Conservation (phyloP, 2,113 vertebrate species). For the Balaeniceps rex region DNA sequence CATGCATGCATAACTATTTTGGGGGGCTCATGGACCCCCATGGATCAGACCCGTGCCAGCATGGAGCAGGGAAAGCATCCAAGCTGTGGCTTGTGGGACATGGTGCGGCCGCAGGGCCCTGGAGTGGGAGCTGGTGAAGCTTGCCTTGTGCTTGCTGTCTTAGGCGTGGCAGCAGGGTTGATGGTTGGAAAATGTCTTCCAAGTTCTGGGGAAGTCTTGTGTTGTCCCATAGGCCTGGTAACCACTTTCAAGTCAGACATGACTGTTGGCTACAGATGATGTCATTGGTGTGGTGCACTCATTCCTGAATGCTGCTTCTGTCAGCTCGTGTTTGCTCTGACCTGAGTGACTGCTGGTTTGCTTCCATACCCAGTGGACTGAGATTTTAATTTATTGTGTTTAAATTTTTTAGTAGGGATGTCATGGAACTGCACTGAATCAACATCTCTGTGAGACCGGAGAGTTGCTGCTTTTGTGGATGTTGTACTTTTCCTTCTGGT, state of each 20-base stretch:
- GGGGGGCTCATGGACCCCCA: rapidly evolving
- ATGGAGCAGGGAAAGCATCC: background rate
- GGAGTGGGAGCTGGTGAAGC: rapidly evolving
- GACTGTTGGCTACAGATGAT: background rate
- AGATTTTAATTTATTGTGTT: conserved; percentile 43
- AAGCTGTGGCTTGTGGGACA: background rate
- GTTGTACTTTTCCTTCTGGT: background rate
- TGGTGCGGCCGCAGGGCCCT: background rate
- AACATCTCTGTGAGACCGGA: background rate
- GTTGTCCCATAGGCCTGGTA: background rate
- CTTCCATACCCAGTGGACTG: background rate
- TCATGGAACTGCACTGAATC: conserved; percentile 13
- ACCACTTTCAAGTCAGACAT: background rate
- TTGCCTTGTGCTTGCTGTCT: background rate
- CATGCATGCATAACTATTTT: rapidly evolving
- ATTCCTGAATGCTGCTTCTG: conserved; percentile 41
- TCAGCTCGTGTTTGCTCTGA: background rate
- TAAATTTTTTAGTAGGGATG: conserved; percentile 39
- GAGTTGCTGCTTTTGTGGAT: background rate
- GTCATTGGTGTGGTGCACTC: background rate
- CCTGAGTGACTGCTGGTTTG: background rate
- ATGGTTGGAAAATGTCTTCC: background rate
- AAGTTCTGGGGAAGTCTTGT: background rate
- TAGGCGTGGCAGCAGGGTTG: background rate
- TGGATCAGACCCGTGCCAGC: background rate